phyloP scores from a whole-genome alignment of 2,888 invertebrate species.

The Pseudanteris insignis region DNA sequence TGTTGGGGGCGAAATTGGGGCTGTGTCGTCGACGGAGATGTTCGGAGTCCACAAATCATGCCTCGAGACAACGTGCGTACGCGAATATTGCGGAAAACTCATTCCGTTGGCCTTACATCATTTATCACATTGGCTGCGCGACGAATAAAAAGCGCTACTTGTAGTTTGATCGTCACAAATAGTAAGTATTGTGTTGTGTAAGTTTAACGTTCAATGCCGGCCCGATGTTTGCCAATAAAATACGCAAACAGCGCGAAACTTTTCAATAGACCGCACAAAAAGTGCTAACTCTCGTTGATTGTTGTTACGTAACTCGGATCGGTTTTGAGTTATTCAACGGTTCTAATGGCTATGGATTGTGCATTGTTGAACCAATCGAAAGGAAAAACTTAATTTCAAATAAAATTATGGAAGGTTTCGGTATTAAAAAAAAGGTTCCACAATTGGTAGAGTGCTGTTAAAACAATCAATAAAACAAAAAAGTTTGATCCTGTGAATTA shows the following conservation, averaged over 20 bases:
- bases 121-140: conserved; percentile 30
- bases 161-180: conserved; percentile 26
- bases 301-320: conserved; percentile 10
- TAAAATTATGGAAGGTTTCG: not conserved
- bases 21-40: conserved; percentile 39
- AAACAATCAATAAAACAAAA: too few relatives aligned
- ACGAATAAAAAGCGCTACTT: conserved; percentile 31
- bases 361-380: conserved; percentile 1
- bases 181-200: conserved; percentile 21
- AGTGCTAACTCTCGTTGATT: conserved; percentile 1
- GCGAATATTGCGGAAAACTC: conserved; percentile 45
- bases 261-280: conserved; percentile 20
- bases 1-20: conserved; percentile 41
- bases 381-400: not conserved
- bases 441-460: too few relatives aligned
- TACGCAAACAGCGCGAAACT: conserved; percentile 23
- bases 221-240: conserved; percentile 25
- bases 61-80: conserved; percentile 43
- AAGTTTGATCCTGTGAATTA: too few relatives aligned
- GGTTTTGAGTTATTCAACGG: conserved; percentile 11
- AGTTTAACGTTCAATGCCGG: conserved; percentile 21
- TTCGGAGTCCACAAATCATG: conserved; percentile 47
- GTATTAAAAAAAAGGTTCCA: too few relatives aligned
- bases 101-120: conserved; percentile 36
- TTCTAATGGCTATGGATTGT: conserved; percentile 6